phyloP scores from a whole-genome alignment of 2,888 invertebrate species.

The Cataglyphis rosenhaueri region DNA sequence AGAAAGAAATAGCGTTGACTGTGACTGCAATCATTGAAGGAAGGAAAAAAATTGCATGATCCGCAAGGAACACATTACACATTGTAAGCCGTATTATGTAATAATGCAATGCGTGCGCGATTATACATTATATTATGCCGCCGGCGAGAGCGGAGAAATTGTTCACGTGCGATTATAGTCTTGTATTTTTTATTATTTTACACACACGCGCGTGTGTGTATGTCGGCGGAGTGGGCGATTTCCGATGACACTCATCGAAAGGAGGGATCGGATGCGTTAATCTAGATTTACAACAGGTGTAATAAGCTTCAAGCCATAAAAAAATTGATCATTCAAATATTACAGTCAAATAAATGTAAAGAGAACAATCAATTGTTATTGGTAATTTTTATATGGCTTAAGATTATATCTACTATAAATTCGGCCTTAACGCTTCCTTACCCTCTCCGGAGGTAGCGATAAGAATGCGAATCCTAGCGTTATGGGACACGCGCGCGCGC shows the following conservation, averaged over 20 bases:
- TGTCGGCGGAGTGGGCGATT: conserved; percentile 28
- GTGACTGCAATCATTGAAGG: conserved; percentile 84
- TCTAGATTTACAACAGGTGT: too few relatives aligned
- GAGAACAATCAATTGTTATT: too few relatives aligned
- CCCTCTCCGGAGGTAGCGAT: background rate
- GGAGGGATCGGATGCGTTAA: background rate
- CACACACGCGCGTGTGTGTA: conserved; percentile 36
- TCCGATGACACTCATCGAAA: conserved; percentile 45
- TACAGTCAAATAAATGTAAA: too few relatives aligned
- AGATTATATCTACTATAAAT: too few relatives aligned
- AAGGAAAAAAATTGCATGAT: conserved; percentile 62
- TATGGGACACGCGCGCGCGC: background rate
- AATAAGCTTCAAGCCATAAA: too few relatives aligned
- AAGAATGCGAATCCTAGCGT: background rate
- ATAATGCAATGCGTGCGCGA: conserved; percentile 52
- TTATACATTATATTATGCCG: background rate
- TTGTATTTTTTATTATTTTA: conserved; percentile 62
- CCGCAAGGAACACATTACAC: conserved; percentile 64
- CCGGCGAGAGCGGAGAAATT: conserved; percentile 52
- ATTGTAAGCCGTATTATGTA: conserved; percentile 65
- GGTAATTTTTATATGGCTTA: too few relatives aligned
- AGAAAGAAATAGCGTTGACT: conserved; percentile 79
- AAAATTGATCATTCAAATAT: too few relatives aligned
- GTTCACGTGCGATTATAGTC: conserved; percentile 62
- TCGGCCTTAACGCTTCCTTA: background rate